A percentile compares a stretch with the other conserved stretches of the same genome.
phyloP scores from a whole-genome alignment of 2,888 invertebrate genomes.

The Junonia oenone region DNA sequence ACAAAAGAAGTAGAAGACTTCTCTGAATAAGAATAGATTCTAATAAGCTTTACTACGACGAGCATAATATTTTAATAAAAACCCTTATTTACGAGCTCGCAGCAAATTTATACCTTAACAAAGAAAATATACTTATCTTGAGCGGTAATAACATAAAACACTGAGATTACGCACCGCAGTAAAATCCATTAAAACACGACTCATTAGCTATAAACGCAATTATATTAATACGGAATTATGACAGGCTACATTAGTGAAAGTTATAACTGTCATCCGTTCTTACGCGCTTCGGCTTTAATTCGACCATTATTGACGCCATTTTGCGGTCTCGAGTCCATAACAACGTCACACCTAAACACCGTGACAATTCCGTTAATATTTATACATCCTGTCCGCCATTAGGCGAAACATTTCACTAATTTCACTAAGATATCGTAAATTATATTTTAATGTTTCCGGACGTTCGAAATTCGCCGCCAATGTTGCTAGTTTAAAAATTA shows the following conservation, averaged over 20 bases:
- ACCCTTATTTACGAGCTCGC: background rate
- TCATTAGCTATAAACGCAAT: constrained; percentile 13
- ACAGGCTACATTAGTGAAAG: constrained; percentile 9
- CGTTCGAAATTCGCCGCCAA: constrained; percentile 57
- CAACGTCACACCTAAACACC: constrained; percentile 53
- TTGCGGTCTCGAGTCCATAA: constrained; percentile 43
- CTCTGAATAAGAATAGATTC: too few species aligned
- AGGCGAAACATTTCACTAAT: constrained; percentile 64
- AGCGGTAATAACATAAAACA: background rate
- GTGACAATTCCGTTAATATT: constrained; percentile 60
- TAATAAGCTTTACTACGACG: too few species aligned
- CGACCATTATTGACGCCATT: constrained; percentile 41
- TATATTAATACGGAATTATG: constrained; percentile 21
- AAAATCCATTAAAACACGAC: constrained; percentile 6
- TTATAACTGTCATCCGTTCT: constrained; percentile 13
- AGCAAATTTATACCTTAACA: background rate
- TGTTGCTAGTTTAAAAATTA: constrained; percentile 72
- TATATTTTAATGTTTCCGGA: constrained; percentile 75
- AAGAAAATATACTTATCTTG: background rate
- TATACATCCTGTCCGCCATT: constrained; percentile 64
- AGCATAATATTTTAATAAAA: background rate
- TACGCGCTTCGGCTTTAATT: constrained; percentile 33
- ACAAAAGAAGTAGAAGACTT: too few species aligned
- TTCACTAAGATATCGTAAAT: constrained; percentile 70
- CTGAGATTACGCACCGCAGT: background rate